phyloP scores from a whole-genome alignment of 2,113 vertebrate species.

The Gymnobelideus leadbeateri region DNA sequence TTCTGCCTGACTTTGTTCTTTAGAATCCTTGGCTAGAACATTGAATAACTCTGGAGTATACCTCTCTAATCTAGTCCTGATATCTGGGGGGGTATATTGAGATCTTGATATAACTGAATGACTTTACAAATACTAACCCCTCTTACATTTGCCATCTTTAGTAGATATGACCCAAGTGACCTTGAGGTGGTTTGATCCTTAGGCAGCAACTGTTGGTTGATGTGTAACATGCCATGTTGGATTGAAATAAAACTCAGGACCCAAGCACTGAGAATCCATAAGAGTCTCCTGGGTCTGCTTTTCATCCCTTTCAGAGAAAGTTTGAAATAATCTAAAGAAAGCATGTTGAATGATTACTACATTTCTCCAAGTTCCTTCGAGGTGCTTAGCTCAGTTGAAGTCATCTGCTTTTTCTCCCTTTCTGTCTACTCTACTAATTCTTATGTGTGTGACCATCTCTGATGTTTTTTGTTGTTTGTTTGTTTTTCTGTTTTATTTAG shows the following conservation, averaged over 20 bases:
- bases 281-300: neutral
- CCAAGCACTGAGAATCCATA: neutral
- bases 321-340: neutral
- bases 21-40: neutral
- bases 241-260: neutral
- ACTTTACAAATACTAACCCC: neutral
- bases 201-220: neutral
- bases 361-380: neutral
- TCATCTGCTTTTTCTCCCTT: neutral
- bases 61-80: neutral
- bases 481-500: neutral
- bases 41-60: neutral
- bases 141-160: neutral
- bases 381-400: neutral
- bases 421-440: neutral
- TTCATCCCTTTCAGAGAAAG: neutral
- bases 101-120: neutral
- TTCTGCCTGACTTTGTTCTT: neutral
- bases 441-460: neutral
- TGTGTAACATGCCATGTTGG: neutral
- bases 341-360: neutral
- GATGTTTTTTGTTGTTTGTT: too few species aligned
- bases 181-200: neutral
- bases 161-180: too few species aligned
- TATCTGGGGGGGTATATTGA: neutral